phyloP scores from a whole-genome alignment of 2,888 invertebrate species.

The Hypselothyrea guttata region DNA sequence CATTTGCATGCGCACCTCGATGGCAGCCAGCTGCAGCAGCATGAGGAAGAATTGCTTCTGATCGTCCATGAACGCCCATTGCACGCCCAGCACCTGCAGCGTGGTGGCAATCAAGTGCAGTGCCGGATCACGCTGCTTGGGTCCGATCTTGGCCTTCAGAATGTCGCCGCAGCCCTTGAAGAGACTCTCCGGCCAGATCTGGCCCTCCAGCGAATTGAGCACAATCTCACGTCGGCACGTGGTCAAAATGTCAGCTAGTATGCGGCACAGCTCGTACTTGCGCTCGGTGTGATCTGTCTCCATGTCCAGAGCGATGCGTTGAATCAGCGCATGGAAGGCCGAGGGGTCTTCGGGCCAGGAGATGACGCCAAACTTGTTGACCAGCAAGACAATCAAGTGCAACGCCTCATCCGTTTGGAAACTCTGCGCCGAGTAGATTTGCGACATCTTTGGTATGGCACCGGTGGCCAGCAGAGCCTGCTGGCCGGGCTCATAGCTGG shows the following conservation, averaged over 20 bases:
- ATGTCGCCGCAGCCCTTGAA: constrained; percentile 92
- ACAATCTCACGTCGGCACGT: constrained; percentile 88
- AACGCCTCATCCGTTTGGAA: constrained; percentile 95
- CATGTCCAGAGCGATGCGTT: constrained; percentile 93
- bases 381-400: constrained; percentile 89
- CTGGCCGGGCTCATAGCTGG: constrained; percentile 90
- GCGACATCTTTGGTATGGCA: constrained; percentile 91
- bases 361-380: constrained; percentile 87
- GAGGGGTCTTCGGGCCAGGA: constrained; percentile 91
- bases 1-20: constrained; percentile 96
- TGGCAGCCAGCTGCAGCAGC: constrained; percentile 92
- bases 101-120: constrained; percentile 91
- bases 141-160: constrained; percentile 92
- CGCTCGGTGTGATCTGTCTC: constrained; percentile 93
- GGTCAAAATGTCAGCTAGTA: constrained; percentile 88
- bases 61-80: constrained; percentile 91
- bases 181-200: constrained; percentile 91
- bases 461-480: constrained; percentile 90
- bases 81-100: constrained; percentile 91
- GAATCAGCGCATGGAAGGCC: constrained; percentile 91
- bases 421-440: constrained; percentile 93
- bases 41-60: constrained; percentile 92
- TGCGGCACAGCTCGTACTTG: constrained; percentile 94
- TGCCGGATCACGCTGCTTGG: constrained; percentile 94
- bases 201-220: constrained; percentile 86